These are phyloP conservation scores for Rhodinocichla rosea DNA, from an alignment of 2,113 vertebrate genomes.

Conservation along the genomic window DNA sequence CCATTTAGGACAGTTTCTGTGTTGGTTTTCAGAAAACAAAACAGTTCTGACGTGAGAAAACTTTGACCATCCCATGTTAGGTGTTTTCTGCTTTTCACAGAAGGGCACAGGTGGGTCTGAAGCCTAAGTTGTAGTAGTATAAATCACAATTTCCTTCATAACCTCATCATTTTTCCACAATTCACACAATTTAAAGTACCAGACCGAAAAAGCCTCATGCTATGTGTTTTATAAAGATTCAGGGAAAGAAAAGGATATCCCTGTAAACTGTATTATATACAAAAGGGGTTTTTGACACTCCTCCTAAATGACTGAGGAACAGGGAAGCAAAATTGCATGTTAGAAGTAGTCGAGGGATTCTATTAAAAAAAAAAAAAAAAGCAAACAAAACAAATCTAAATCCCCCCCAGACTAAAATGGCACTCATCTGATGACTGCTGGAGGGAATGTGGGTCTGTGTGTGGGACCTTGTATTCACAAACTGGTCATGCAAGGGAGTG, in stretches of 20 bases:
- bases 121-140: neutral
- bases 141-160: neutral
- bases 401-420: neutral
- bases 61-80: fast-evolving
- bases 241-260: neutral
- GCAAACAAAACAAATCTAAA: neutral
- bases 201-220: neutral
- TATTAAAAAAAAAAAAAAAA: too few relatives aligned
- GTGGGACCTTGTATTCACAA: neutral
- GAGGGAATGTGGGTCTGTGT: neutral
- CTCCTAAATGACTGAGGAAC: neutral
- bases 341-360: neutral
- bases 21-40: neutral
- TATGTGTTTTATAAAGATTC: neutral
- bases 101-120: neutral
- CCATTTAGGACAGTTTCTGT: neutral
- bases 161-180: neutral
- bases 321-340: neutral
- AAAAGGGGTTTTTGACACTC: neutral
- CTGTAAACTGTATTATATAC: neutral
- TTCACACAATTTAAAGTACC: neutral
- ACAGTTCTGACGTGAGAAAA: neutral
- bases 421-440: neutral
- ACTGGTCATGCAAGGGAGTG: neutral
- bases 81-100: neutral